phyloP scores from a whole-genome alignment of 2,113 vertebrate genomes.

The Oxyruncus cristatus region DNA sequence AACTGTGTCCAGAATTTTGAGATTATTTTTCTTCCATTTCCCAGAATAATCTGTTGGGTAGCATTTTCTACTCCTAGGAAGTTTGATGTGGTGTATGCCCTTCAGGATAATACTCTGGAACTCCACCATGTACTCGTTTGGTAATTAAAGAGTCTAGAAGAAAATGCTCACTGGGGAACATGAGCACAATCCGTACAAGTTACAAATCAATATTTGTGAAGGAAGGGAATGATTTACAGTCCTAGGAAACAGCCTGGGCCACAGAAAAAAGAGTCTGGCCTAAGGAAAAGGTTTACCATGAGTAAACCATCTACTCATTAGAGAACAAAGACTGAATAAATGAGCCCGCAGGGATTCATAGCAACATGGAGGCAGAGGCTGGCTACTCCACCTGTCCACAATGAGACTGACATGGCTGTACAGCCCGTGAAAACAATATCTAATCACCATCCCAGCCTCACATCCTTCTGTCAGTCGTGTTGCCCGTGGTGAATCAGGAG shows the following conservation, averaged over 20 bases:
- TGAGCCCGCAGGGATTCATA: not conserved
- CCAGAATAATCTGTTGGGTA: not conserved
- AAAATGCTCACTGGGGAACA: not conserved
- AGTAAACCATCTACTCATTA: not conserved
- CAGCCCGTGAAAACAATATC: not conserved
- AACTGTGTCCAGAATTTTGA: slow-evolving; percentile 20
- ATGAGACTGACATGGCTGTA: not conserved
- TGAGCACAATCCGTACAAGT: not conserved
- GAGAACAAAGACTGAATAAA: not conserved
- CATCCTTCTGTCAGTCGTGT: not conserved
- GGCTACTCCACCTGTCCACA: not conserved
- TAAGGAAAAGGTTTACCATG: not conserved
- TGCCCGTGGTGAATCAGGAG: not conserved
- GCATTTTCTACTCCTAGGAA: not conserved
- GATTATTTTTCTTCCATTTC: slow-evolving; percentile 27
- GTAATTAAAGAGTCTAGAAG: not conserved
- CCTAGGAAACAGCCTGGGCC: not conserved
- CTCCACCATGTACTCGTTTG: not conserved
- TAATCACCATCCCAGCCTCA: not conserved
- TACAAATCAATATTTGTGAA: not conserved
- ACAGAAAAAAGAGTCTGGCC: not conserved
- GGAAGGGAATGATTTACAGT: not conserved
- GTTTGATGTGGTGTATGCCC: not conserved
- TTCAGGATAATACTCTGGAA: not conserved
- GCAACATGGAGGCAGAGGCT: not conserved